Conservation (phyloP, 2,888 invertebrate species). For the Rotaria socialis region DNA sequence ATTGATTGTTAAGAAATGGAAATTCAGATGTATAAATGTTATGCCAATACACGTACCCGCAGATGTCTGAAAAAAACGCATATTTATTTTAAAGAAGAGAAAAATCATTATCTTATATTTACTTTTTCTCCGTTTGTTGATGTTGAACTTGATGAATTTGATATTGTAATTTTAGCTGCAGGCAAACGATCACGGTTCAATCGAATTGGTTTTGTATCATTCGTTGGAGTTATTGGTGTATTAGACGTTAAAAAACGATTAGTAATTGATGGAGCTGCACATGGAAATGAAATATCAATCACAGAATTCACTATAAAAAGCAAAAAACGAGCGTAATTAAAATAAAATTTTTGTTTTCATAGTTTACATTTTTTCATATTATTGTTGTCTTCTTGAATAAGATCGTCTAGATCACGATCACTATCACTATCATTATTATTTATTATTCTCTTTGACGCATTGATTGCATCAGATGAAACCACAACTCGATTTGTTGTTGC, state of each 20-base stretch:
- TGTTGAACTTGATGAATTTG: not conserved
- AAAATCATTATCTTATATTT: not conserved
- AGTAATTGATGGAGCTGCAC: not conserved
- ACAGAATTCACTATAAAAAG: not conserved
- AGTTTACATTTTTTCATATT: not conserved
- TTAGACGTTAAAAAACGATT: not conserved
- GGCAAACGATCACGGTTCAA: constrained; percentile 34
- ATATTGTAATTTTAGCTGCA: not conserved
- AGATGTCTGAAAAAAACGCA: not conserved
- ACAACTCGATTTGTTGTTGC: constrained; percentile 14
- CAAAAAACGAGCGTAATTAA: not conserved
- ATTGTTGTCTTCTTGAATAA: not conserved
- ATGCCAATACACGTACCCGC: constrained; percentile 26
- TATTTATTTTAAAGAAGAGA: not conserved
- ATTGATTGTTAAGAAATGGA: constrained; percentile 23
- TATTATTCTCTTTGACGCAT: not conserved
- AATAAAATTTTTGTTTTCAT: not conserved
- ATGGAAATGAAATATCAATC: constrained; percentile 29
- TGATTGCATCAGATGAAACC: not conserved
- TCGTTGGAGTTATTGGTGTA: not conserved
- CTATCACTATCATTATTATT: not conserved
- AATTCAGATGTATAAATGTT: not conserved
- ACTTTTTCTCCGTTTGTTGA: not conserved
- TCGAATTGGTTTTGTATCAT: not conserved
- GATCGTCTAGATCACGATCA: constrained; percentile 14